Percentiles rank a stretch among this genome's conserved stretches.
Evolutionary conservation across 2,113 vertebrate species (phyloP).

Genomic region (Microcebus lehilahytsara): DNA sequence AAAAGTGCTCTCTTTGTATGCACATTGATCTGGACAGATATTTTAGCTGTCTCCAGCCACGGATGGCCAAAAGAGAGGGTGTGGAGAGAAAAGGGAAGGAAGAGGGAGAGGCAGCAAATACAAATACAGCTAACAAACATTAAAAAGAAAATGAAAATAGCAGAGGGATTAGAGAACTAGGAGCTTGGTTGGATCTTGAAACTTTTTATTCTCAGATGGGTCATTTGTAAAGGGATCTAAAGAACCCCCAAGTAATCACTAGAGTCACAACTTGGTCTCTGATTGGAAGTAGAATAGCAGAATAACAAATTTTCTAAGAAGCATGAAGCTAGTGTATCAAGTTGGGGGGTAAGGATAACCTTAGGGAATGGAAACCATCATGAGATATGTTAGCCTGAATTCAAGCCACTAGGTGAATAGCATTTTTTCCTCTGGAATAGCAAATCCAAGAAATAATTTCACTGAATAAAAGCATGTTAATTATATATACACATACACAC

Average conservation of each 20-base stretch:
- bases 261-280: neutral
- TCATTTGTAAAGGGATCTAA: neutral
- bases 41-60: constrained; percentile 7
- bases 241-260: neutral
- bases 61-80: neutral
- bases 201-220: neutral
- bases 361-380: neutral
- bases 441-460: neutral
- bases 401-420: neutral
- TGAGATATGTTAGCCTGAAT: neutral
- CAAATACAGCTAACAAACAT: neutral
- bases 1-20: constrained; percentile 72
- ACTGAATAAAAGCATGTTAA: neutral
- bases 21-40: constrained; percentile 42
- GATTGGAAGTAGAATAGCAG: neutral
- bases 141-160: neutral
- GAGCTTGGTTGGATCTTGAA: neutral
- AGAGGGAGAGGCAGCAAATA: neutral
- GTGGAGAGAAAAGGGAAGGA: neutral
- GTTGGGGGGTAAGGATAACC: neutral
- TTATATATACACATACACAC: neutral
- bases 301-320: neutral
- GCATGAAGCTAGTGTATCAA: neutral
- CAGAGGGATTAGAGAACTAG: neutral
- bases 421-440: neutral